Evolutionary conservation across 1,140 invertebrate genomes (phyloP).

Genomic region (Drosophila gunungcola): DNA sequence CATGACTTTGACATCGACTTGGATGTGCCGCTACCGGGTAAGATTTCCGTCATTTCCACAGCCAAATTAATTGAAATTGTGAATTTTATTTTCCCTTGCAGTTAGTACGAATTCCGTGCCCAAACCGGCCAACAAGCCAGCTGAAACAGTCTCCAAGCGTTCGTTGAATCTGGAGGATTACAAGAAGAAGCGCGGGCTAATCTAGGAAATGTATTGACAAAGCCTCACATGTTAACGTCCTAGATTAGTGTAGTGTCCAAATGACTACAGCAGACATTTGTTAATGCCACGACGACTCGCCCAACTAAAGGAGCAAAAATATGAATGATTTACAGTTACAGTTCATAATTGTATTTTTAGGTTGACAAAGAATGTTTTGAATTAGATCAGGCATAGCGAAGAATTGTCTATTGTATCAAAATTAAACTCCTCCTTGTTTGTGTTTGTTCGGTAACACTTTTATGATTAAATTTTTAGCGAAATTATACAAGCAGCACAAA

Average conservation of each 20-base stretch:
- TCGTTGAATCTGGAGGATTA: conserved; percentile 98
- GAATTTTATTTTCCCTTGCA: conserved; percentile 83
- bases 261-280: conserved; percentile 38
- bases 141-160: conserved; percentile 92
- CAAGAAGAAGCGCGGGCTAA: conserved; percentile 97
- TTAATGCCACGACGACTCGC: conserved; percentile 21
- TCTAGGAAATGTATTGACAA: conserved; percentile 86
- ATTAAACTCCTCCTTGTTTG: conserved; percentile 2
- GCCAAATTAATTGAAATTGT: not conserved
- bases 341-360: conserved; percentile 22
- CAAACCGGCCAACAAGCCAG: conserved; percentile 89
- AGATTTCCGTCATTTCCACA: not conserved
- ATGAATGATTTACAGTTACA: conserved; percentile 19
- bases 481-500: conserved; percentile 8
- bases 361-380: conserved; percentile 4
- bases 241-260: conserved; percentile 56
- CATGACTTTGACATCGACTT: conserved; percentile 99
- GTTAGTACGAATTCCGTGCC: conserved; percentile 90
- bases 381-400: not conserved
- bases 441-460: conserved; percentile 18
- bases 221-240: conserved; percentile 35
- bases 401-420: not conserved
- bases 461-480: conserved; percentile 14
- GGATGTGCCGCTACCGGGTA: conserved; percentile 92
- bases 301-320: conserved; percentile 7